phyloP scores from a whole-genome alignment of 2,888 invertebrate species.

The Notodonta ziczac region DNA sequence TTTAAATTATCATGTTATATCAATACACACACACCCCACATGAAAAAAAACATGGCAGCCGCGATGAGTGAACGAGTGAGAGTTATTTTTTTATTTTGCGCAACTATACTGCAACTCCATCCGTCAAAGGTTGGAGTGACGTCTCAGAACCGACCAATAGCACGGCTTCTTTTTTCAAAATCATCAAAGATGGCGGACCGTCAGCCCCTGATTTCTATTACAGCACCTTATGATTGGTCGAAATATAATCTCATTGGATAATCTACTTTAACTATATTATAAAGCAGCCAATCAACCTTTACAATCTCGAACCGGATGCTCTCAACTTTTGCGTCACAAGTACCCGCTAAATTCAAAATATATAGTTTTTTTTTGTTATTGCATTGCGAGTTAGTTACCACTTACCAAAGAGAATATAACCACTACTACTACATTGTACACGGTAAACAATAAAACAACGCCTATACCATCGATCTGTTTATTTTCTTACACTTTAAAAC shows the following conservation, averaged over 20 bases:
- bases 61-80: conserved; percentile 73
- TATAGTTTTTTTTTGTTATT: neutral
- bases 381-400: too few species aligned
- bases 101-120: conserved; percentile 63
- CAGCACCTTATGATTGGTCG: conserved; percentile 61
- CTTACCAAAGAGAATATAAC: too few species aligned
- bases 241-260: conserved; percentile 54
- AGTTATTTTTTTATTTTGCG: conserved; percentile 77
- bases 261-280: conserved; percentile 36
- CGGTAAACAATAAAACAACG: conserved; percentile 29
- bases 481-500: conserved; percentile 51
- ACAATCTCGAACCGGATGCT: conserved; percentile 42
- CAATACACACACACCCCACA: conserved; percentile 87
- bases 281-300: conserved; percentile 51
- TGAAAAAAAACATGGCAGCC: conserved; percentile 92
- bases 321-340: conserved; percentile 52
- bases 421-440: too few species aligned
- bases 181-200: conserved; percentile 69
- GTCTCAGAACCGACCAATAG: conserved; percentile 72
- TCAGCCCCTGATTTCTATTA: conserved; percentile 54
- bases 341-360: conserved; percentile 51
- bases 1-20: conserved; percentile 77
- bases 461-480: conserved; percentile 48
- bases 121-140: conserved; percentile 68
- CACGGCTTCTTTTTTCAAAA: conserved; percentile 56